A percentile compares a stretch with the other conserved stretches of the same genome.
These are phyloP conservation scores for Platorchestia sp. DNA, from an alignment of 1,140 invertebrate genomes.

Conservation along the genomic window DNA sequence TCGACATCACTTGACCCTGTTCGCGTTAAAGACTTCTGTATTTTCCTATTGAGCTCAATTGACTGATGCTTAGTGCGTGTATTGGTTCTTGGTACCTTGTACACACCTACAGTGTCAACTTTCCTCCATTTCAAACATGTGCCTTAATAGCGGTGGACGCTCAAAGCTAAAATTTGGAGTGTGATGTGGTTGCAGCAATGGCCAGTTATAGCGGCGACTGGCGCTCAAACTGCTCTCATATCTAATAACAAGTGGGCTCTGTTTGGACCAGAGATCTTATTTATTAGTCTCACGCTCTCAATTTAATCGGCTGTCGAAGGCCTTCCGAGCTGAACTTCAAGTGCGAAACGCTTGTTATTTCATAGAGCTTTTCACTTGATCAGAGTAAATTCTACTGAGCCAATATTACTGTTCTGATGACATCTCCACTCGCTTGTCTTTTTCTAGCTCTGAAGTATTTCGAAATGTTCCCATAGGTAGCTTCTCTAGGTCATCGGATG, in stretches of 20 bases:
- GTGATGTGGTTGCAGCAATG: too few species aligned
- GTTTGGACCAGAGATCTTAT: neutral
- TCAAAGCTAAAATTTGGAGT: neutral
- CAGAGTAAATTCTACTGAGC: neutral
- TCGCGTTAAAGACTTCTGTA: neutral
- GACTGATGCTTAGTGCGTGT: neutral
- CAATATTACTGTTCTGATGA: neutral
- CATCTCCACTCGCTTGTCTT: neutral
- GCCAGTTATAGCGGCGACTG: neutral
- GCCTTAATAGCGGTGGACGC: neutral
- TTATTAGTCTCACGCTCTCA: neutral
- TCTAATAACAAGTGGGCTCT: neutral
- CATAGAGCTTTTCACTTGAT: neutral
- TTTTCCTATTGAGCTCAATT: neutral
- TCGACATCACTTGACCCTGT: neutral
- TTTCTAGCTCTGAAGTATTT: neutral
- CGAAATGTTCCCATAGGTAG: neutral
- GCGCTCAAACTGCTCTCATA: neutral
- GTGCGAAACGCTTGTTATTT: neutral
- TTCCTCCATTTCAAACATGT: neutral
- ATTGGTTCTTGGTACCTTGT: neutral
- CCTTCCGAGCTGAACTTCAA: neutral
- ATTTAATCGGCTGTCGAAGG: neutral
- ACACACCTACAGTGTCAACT: neutral
- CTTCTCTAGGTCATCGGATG: neutral